Conservation (phyloP, 2,113 vertebrate species). For the Callaeas wilsoni region DNA sequence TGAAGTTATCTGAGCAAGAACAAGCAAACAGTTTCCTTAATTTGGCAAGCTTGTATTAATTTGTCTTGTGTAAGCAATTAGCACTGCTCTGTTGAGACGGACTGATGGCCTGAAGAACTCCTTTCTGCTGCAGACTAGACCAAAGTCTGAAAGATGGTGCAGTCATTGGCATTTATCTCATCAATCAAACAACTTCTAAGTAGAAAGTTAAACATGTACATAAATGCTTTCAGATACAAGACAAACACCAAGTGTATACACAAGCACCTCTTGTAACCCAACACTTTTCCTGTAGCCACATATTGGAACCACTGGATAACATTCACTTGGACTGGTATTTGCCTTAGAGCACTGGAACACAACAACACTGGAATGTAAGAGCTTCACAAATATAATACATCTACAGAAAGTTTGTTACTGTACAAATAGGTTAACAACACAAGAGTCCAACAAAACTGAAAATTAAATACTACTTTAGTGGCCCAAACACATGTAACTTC, state of each 20-base stretch:
- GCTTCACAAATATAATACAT: background rate
- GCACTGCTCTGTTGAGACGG: background rate
- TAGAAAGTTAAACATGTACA: background rate
- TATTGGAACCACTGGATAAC: background rate
- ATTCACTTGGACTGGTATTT: background rate
- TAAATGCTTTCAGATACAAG: background rate
- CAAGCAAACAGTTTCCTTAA: background rate
- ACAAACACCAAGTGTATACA: background rate
- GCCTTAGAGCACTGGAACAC: background rate
- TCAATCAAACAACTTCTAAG: background rate
- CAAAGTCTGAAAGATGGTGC: background rate
- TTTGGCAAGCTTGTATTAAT: background rate
- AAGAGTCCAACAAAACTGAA: background rate
- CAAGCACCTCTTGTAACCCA: constrained; percentile 10
- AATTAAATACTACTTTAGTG: background rate
- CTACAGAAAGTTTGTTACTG: background rate
- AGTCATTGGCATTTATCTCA: background rate
- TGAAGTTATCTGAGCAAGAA: background rate
- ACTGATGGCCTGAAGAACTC: background rate
- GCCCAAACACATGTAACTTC: background rate
- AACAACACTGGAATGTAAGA: background rate
- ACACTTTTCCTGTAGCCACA: background rate
- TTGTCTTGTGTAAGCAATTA: background rate
- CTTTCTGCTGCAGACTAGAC: background rate
- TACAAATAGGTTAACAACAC: background rate